Conservation (phyloP, 2,888 invertebrate species). For the Tetanocera ferruginea region DNA sequence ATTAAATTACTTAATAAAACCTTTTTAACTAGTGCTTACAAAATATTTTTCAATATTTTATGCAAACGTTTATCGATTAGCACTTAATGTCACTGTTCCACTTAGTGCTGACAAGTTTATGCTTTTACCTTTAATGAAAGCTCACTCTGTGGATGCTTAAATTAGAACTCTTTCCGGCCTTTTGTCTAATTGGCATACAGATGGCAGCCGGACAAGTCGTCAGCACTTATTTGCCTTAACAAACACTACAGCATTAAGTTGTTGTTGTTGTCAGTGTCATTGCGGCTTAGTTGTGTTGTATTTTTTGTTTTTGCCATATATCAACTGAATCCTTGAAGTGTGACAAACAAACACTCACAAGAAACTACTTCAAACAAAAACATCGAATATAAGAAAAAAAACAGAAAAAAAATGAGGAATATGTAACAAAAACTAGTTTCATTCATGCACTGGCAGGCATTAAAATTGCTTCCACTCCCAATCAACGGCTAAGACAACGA, state of each 20-base stretch:
- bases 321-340: conserved; percentile 65
- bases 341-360: conserved; percentile 51
- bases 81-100: too few relatives aligned
- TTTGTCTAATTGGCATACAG: conserved; percentile 25
- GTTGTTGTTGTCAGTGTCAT: conserved; percentile 10
- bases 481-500: conserved; percentile 1
- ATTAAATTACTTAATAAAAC: not conserved
- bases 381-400: not conserved
- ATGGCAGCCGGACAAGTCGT: conserved; percentile 11
- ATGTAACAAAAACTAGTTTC: conserved; percentile 37
- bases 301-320: conserved; percentile 41
- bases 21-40: not conserved
- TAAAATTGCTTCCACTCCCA: conserved; percentile 29
- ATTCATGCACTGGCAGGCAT: conserved; percentile 40
- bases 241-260: not conserved
- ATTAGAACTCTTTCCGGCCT: not conserved
- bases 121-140: not conserved
- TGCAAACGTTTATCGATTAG: not conserved
- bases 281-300: not conserved
- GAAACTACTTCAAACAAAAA: not conserved
- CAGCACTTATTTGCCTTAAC: conserved; percentile 10
- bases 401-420: conserved; percentile 9
- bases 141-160: not conserved
- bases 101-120: not conserved
- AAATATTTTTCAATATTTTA: not conserved